These are phyloP conservation scores for Pithecia hirsuta DNA, from an alignment of 2,797 vertebrate genomes.

Conservation along the genomic window DNA sequence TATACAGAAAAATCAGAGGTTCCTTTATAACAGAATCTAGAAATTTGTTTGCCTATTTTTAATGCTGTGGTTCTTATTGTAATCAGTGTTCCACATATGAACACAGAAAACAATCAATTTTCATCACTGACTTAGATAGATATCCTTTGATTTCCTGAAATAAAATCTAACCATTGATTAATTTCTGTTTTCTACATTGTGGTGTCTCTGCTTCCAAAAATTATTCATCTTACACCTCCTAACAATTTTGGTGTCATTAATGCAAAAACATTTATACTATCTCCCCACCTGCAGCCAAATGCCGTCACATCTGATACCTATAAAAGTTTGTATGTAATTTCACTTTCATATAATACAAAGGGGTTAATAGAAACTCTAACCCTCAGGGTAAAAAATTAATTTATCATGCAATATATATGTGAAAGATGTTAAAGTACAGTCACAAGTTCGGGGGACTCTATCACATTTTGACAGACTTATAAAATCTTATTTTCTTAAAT, in stretches of 20 bases:
- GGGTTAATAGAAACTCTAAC: not conserved
- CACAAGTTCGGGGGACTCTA: not conserved
- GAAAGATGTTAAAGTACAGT: not conserved
- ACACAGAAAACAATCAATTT: not conserved
- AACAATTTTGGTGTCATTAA: not conserved
- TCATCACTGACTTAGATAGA: not conserved
- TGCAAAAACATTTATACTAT: not conserved
- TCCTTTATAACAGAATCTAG: not conserved
- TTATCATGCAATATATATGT: not conserved
- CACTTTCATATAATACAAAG: not conserved
- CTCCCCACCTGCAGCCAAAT: not conserved
- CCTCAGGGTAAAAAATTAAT: not conserved
- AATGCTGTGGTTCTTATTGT: not conserved
- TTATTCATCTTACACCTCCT: not conserved
- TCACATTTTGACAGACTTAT: not conserved
- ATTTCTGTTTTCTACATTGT: not conserved
- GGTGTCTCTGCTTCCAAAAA: not conserved
- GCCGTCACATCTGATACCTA: not conserved
- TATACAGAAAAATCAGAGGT: not conserved
- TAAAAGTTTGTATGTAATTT: conserved; percentile 7
- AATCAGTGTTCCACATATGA: not conserved
- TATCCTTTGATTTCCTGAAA: conserved; percentile 1
- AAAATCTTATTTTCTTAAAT: not conserved
- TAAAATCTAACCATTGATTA: not conserved
- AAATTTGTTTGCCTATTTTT: not conserved